phyloP scores from a whole-genome alignment of 2,888 invertebrate species.

The Drosophila monieri region DNA sequence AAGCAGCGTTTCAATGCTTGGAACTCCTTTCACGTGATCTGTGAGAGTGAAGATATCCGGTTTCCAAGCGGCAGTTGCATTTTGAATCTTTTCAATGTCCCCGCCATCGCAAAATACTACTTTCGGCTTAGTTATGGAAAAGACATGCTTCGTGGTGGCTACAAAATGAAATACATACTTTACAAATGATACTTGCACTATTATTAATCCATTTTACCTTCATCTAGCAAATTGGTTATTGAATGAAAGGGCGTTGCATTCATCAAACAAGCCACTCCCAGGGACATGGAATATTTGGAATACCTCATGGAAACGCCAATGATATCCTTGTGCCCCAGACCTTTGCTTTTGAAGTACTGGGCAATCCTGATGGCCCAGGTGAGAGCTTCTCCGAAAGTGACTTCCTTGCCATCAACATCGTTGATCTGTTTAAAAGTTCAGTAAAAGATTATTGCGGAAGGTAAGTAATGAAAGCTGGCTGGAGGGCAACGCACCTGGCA shows the following conservation, averaged over 20 bases:
- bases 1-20: constrained; percentile 58
- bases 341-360: constrained; percentile 47
- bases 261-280: constrained; percentile 59
- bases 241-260: constrained; percentile 68
- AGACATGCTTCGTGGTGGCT: constrained; percentile 59
- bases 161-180: neutral
- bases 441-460: neutral
- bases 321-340: constrained; percentile 60
- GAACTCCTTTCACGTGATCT: constrained; percentile 52
- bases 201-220: constrained; percentile 26
- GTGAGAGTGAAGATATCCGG: constrained; percentile 61
- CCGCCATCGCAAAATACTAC: constrained; percentile 67
- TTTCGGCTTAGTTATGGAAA: constrained; percentile 59
- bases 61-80: constrained; percentile 55
- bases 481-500: constrained; percentile 33
- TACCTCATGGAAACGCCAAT: constrained; percentile 67
- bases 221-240: constrained; percentile 58
- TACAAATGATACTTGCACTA: too few relatives aligned
- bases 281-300: constrained; percentile 61
- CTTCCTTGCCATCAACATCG: constrained; percentile 39
- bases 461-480: neutral
- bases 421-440: constrained; percentile 42
- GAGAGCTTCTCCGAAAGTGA: constrained; percentile 52
- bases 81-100: constrained; percentile 52
- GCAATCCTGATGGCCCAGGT: constrained; percentile 59